phyloP scores from a whole-genome alignment of 2,888 invertebrate species.

The Temnothorax unifasciatus region DNA sequence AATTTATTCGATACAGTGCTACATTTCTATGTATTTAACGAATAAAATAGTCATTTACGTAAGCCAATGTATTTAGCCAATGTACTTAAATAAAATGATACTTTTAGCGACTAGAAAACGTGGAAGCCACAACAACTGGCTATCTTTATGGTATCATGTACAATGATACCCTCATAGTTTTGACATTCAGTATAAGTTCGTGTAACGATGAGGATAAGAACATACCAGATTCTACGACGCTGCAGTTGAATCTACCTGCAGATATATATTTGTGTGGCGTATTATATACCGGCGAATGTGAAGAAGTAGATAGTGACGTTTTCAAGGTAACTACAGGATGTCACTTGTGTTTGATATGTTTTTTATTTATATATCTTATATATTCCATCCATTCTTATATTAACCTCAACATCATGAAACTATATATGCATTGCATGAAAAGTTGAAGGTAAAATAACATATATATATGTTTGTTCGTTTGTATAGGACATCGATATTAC shows the following conservation, averaged over 20 bases:
- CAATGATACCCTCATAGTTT: constrained; percentile 90
- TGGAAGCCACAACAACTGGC: constrained; percentile 89
- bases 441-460: neutral
- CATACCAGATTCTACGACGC: constrained; percentile 87
- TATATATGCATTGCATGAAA: neutral
- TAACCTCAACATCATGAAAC: neutral
- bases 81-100: constrained; percentile 6
- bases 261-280: constrained; percentile 93
- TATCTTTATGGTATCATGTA: constrained; percentile 92
- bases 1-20: neutral
- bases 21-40: neutral
- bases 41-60: constrained; percentile 24
- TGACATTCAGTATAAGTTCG: constrained; percentile 90
- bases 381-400: neutral
- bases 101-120: constrained; percentile 90
- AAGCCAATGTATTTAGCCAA: neutral
- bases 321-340: constrained; percentile 88
- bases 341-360: constrained; percentile 8
- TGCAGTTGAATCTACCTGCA: constrained; percentile 91
- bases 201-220: constrained; percentile 86
- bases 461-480: neutral
- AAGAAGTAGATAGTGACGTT: constrained; percentile 88
- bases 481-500: constrained; percentile 91
- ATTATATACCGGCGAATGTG: constrained; percentile 89
- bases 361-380: neutral